A percentile compares a stretch with the other conserved stretches of the same genome.
phyloP scores from a whole-genome alignment of 2,113 vertebrate species.

The Morone chrysops region DNA sequence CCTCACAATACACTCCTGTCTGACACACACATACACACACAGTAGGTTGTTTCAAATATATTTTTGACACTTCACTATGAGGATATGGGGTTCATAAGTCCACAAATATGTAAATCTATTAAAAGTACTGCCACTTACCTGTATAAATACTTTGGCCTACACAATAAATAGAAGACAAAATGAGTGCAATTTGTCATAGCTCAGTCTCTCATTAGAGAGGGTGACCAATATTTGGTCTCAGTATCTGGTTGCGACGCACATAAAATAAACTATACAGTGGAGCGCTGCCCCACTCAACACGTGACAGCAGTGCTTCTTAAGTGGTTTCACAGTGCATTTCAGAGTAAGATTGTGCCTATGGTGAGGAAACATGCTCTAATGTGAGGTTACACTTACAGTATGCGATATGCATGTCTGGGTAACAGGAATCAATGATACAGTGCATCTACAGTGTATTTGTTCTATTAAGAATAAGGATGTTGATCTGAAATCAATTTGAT shows the following conservation, averaged over 20 bases:
- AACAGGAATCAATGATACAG: conserved; percentile 16
- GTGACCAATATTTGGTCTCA: conserved; percentile 27
- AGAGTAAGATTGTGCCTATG: neutral
- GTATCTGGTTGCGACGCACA: neutral
- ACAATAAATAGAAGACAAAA: conserved; percentile 21
- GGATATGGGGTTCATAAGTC: neutral
- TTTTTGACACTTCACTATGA: conserved; percentile 6
- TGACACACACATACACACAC: neutral
- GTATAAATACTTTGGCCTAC: conserved; percentile 25
- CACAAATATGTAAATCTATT: conserved; percentile 27
- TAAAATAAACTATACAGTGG: neutral
- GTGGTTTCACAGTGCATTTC: conserved; percentile 21
- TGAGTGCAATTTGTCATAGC: conserved; percentile 76
- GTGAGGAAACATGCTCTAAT: conserved; percentile 55
- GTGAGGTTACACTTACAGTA: neutral
- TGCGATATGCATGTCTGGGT: conserved; percentile 5
- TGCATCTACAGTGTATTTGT: conserved; percentile 12
- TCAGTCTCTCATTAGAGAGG: conserved; percentile 36
- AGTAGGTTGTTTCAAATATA: conserved; percentile 4
- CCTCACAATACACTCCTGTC: neutral
- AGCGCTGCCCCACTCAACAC: neutral
- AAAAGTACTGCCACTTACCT: conserved; percentile 65
- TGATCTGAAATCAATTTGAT: conserved; percentile 1
- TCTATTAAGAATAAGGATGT: neutral
- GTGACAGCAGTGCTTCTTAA: conserved; percentile 18